Evolutionary conservation across 2,113 vertebrate genomes (phyloP).

Genomic region (Morone saxatilis): DNA sequence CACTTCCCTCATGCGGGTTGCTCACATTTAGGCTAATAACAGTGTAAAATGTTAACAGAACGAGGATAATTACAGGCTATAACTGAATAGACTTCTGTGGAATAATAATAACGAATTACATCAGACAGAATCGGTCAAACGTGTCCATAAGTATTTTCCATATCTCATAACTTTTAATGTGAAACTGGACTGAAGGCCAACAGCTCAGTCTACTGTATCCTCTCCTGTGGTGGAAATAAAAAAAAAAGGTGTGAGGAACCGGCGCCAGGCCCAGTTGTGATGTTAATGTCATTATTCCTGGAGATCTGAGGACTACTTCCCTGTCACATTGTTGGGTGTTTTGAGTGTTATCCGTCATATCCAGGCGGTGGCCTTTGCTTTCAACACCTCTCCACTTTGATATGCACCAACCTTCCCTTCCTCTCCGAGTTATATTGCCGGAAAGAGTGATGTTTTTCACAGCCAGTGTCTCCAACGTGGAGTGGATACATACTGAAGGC

Average conservation of each 20-base stretch:
- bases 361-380: slow-evolving; percentile 85
- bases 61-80: too few relatives aligned
- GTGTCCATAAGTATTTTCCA: background rate
- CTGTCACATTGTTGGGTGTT: slow-evolving; percentile 87
- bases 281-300: slow-evolving; percentile 86
- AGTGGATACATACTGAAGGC: background rate
- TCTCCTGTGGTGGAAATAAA: slow-evolving; percentile 52
- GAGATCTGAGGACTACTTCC: slow-evolving; percentile 86
- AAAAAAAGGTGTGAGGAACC: slow-evolving; percentile 66
- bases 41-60: background rate
- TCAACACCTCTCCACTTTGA: slow-evolving; percentile 93
- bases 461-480: slow-evolving; percentile 79
- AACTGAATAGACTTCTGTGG: background rate
- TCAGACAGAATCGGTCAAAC: background rate
- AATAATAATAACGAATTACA: background rate
- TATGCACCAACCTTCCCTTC: slow-evolving; percentile 89
- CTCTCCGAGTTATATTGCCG: slow-evolving; percentile 90
- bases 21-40: background rate
- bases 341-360: slow-evolving; percentile 89
- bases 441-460: slow-evolving; percentile 91
- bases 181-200: background rate
- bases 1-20: background rate
- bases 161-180: background rate
- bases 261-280: slow-evolving; percentile 85
- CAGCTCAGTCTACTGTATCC: slow-evolving; percentile 20